A percentile compares a stretch with the other conserved stretches of the same genome.
phyloP scores from a whole-genome alignment of 2,888 invertebrate species.

The Scaptomyza reducta region DNA sequence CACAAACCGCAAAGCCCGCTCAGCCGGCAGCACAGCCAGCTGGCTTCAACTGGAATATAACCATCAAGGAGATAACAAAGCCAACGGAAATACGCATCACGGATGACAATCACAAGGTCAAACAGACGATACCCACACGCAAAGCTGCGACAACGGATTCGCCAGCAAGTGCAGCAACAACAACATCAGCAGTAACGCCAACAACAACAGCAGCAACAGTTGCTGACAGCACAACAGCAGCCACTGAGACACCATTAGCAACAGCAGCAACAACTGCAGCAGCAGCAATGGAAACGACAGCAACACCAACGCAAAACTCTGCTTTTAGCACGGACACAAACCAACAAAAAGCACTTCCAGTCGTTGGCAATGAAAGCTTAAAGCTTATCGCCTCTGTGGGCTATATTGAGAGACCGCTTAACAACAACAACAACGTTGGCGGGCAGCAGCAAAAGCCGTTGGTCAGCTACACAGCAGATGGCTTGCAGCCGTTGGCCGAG shows the following conservation, averaged over 20 bases:
- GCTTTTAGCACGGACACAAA: constrained; percentile 60
- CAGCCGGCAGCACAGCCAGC: constrained; percentile 33
- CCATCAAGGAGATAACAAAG: constrained; percentile 84
- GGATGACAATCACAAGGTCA: constrained; percentile 77
- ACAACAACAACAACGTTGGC: constrained; percentile 19
- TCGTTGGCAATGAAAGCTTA: constrained; percentile 73
- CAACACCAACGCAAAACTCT: constrained; percentile 30
- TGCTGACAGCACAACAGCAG: constrained; percentile 24
- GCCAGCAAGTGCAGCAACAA: constrained; percentile 29
- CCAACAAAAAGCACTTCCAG: constrained; percentile 59
- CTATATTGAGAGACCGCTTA: constrained; percentile 57
- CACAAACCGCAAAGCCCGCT: constrained; percentile 48
- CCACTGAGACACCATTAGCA: constrained; percentile 25
- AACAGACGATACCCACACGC: constrained; percentile 70
- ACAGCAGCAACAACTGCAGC: constrained; percentile 24
- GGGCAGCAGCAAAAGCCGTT: constrained; percentile 46
- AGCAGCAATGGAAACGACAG: constrained; percentile 31
- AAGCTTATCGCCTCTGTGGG: constrained; percentile 79
- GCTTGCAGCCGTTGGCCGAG: constrained; percentile 59
- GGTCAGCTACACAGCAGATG: constrained; percentile 57
- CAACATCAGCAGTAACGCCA: constrained; percentile 9
- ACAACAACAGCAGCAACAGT: constrained; percentile 24
- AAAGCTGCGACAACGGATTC: constrained; percentile 65
- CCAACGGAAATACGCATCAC: constrained; percentile 83
- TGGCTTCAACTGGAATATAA: constrained; percentile 81